phyloP scores from a whole-genome alignment of 2,113 vertebrate species.

The Clarias gariepinus region DNA sequence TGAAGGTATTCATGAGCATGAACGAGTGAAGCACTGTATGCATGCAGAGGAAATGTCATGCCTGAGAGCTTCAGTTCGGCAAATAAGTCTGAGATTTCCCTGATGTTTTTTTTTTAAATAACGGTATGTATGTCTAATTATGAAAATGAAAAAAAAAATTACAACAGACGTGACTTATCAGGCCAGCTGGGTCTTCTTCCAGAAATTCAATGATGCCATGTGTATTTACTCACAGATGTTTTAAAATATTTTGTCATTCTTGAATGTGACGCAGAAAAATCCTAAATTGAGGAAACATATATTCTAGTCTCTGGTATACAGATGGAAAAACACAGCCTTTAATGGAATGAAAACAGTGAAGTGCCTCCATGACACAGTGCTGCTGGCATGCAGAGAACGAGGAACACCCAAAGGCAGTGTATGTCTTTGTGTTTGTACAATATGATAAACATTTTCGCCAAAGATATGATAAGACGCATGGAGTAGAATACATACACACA shows the following conservation, averaged over 20 bases:
- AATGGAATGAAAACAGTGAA: slow-evolving; percentile 23
- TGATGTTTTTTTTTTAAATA: too few species aligned
- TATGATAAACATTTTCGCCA: neutral
- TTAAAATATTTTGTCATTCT: slow-evolving; percentile 15
- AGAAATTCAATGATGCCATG: neutral
- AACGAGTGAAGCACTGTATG: neutral
- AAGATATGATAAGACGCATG: neutral
- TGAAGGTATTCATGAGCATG: neutral
- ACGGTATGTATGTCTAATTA: too few species aligned
- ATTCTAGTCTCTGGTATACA: neutral
- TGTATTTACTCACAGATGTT: slow-evolving; percentile 18
- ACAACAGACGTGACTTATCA: neutral
- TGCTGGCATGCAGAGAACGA: slow-evolving; percentile 12
- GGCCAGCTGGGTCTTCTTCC: slow-evolving; percentile 13
- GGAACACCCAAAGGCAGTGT: neutral
- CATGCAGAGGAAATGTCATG: neutral
- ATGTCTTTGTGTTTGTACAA: neutral
- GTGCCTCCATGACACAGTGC: neutral
- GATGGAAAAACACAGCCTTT: slow-evolving; percentile 12
- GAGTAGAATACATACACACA: neutral
- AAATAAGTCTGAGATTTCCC: neutral
- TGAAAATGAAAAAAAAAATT: neutral
- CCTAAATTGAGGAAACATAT: neutral
- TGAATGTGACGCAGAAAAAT: neutral
- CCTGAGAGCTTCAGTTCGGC: neutral